phyloP scores from a whole-genome alignment of 2,797 vertebrate genomes.

The Tinamus major region DNA sequence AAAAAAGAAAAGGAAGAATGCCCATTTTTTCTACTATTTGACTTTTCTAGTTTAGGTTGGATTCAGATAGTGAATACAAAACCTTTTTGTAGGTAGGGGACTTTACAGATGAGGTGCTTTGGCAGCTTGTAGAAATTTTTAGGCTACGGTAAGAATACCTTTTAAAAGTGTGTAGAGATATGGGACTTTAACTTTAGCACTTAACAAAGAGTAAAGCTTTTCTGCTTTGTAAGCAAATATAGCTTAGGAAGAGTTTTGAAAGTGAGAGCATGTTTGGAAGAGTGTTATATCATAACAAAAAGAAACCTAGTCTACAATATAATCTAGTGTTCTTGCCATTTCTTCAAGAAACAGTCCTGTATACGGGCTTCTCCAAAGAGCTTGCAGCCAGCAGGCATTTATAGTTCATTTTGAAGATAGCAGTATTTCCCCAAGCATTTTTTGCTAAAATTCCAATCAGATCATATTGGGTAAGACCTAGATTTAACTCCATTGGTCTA shows the following conservation, averaged over 20 bases:
- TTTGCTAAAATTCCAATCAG: not conserved
- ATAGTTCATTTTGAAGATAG: not conserved
- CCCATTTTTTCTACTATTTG: not conserved
- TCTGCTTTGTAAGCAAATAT: not conserved
- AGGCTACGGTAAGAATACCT: not conserved
- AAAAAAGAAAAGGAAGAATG: not conserved
- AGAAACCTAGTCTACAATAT: not conserved
- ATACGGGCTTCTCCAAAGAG: not conserved
- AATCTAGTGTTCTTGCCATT: not conserved
- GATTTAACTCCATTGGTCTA: not conserved
- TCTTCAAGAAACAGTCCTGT: not conserved
- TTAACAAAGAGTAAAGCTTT: not conserved
- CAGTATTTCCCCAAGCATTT: not conserved
- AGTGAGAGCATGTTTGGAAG: not conserved
- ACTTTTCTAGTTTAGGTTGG: not conserved
- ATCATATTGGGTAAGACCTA: not conserved
- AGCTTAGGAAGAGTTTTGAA: not conserved
- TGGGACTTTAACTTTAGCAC: not conserved
- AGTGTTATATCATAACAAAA: not conserved
- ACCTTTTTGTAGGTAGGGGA: not conserved
- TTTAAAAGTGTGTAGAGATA: not conserved
- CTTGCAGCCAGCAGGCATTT: not conserved
- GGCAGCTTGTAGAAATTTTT: not conserved
- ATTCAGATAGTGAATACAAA: not conserved
- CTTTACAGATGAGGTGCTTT: not conserved